These are phyloP conservation scores for Pomacea canaliculata DNA, from an alignment of 2,888 invertebrate species.

Conservation along the genomic window DNA sequence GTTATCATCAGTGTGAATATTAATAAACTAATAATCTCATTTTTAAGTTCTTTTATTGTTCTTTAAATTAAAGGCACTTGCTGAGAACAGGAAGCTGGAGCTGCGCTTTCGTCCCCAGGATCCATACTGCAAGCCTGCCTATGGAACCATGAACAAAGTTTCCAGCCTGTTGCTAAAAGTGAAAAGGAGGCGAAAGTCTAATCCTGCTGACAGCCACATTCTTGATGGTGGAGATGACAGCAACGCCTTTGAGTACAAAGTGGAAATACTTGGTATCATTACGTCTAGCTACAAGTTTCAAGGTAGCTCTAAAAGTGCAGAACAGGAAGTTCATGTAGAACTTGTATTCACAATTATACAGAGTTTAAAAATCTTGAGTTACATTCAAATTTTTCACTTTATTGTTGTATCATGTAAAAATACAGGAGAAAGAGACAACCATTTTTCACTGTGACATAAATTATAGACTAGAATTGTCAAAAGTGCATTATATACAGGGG, in stretches of 20 bases:
- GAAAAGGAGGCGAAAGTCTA: conserved; percentile 71
- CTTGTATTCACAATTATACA: too few species aligned
- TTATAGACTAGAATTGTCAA: too few species aligned
- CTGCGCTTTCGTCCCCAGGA: conserved; percentile 84
- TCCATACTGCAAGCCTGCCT: conserved; percentile 82
- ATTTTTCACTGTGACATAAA: too few species aligned
- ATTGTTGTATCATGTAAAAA: too few species aligned
- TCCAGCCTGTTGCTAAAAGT: conserved; percentile 83
- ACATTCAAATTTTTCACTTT: too few species aligned
- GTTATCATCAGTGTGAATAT: too few species aligned
- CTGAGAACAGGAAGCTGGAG: conserved; percentile 16
- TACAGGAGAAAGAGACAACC: too few species aligned
- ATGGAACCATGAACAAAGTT: conserved; percentile 78
- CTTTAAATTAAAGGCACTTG: neutral
- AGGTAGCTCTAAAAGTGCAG: conserved; percentile 47
- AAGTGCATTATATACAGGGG: too few species aligned
- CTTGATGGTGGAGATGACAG: neutral
- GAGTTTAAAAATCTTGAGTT: too few species aligned
- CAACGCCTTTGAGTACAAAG: conserved; percentile 49
- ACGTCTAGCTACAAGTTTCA: conserved; percentile 69
- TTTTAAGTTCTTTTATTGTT: too few species aligned
- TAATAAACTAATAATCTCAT: too few species aligned
- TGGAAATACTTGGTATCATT: conserved; percentile 69
- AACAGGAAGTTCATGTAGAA: too few species aligned
- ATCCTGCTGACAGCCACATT: neutral